Conservation (phyloP, 2,888 invertebrate genomes). For the Standfussiana lucernea region DNA sequence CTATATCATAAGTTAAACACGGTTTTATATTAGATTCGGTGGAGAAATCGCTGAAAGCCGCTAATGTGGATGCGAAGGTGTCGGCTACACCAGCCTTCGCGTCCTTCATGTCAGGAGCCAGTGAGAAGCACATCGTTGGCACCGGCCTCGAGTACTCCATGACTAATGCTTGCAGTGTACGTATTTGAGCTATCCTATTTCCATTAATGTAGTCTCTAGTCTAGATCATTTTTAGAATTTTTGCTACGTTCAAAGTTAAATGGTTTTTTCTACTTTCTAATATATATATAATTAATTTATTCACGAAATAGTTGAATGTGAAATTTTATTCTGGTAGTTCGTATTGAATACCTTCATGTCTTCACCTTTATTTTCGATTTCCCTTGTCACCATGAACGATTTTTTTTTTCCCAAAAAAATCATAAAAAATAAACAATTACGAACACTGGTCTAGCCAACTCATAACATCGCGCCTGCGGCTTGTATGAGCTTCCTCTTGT, state of each 20-base stretch:
- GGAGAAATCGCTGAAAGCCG: conserved; percentile 89
- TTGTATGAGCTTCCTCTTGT: neutral
- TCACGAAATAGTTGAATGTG: neutral
- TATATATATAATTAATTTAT: too few species aligned
- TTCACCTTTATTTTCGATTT: neutral
- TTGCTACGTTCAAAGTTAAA: neutral
- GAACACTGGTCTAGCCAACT: neutral
- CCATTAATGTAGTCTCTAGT: too few species aligned
- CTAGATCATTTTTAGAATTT: neutral
- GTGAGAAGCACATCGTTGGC: conserved; percentile 96
- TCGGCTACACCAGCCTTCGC: conserved; percentile 92
- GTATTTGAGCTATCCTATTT: neutral
- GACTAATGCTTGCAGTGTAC: conserved; percentile 92
- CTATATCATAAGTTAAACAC: neutral
- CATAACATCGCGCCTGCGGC: neutral
- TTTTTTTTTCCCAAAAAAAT: neutral
- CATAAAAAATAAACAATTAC: neutral
- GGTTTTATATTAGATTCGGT: conserved; percentile 86
- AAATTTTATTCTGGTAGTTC: neutral
- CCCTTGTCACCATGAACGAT: neutral
- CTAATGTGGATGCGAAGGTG: conserved; percentile 87
- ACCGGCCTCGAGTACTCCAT: conserved; percentile 96
- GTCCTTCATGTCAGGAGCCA: conserved; percentile 94
- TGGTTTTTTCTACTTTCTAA: neutral
- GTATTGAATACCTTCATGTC: neutral